phyloP scores from a whole-genome alignment of 1,140 invertebrate genomes.

The Helicoverpa armigera region DNA sequence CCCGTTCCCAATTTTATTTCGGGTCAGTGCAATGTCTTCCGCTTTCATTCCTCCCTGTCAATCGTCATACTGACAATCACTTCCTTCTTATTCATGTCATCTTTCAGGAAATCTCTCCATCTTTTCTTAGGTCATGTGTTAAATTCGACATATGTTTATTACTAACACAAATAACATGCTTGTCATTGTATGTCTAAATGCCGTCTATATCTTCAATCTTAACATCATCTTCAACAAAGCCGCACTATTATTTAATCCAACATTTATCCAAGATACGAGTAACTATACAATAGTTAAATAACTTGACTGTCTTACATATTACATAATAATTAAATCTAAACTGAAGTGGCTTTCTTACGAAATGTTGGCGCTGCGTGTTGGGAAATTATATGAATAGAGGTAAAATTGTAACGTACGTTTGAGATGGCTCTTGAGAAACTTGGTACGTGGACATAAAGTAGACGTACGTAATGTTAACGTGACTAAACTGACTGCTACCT shows the following conservation, averaged over 20 bases:
- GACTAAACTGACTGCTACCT: neutral
- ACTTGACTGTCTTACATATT: slow-evolving; percentile 47
- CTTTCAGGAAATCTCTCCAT: too few relatives aligned
- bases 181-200: too few relatives aligned
- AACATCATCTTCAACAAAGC: neutral
- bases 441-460: neutral
- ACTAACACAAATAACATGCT: too few relatives aligned
- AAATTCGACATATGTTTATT: too few relatives aligned
- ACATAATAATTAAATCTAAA: slow-evolving; percentile 64
- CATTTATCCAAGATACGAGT: neutral
- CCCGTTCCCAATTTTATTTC: too few relatives aligned
- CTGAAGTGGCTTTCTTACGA: slow-evolving; percentile 56
- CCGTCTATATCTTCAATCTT: too few relatives aligned
- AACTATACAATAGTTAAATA: slow-evolving; percentile 35
- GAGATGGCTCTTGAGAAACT: slow-evolving; percentile 5
- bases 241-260: slow-evolving; percentile 9
- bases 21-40: too few relatives aligned
- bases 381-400: slow-evolving; percentile 52
- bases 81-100: too few relatives aligned
- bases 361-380: slow-evolving; percentile 63
- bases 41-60: too few relatives aligned
- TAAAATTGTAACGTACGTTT: slow-evolving; percentile 14
- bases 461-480: too few relatives aligned
- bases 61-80: too few relatives aligned
- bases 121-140: too few relatives aligned